These are phyloP conservation scores for Neolamprologus falcicula DNA, from an alignment of 2,113 vertebrate species.

Conservation along the genomic window DNA sequence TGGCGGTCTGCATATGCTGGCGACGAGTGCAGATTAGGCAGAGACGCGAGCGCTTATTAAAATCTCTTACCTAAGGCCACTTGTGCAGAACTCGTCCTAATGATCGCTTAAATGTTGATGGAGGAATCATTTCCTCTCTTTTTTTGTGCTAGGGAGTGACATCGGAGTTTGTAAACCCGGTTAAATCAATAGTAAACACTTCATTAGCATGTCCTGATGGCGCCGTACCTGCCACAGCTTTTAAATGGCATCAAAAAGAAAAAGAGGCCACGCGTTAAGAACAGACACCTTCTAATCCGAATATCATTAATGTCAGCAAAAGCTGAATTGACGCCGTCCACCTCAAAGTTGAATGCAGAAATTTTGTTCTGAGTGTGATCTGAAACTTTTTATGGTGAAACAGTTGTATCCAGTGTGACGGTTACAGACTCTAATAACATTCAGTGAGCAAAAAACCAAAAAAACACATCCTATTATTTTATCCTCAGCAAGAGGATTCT, in stretches of 20 bases:
- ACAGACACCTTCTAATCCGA: neutral
- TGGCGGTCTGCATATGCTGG: constrained; percentile 88
- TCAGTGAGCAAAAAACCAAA: neutral
- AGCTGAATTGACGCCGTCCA: neutral
- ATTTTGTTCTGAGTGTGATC: neutral
- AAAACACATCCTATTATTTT: constrained; percentile 37
- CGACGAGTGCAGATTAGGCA: constrained; percentile 86
- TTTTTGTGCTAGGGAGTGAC: constrained; percentile 82
- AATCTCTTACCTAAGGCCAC: constrained; percentile 92
- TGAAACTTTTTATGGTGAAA: neutral
- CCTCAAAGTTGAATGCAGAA: neutral
- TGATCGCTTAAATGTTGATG: constrained; percentile 93
- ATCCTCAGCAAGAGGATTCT: constrained; percentile 20
- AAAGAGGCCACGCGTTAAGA: neutral
- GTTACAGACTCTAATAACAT: neutral
- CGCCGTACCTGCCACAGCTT: neutral
- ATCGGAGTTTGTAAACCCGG: constrained; percentile 82
- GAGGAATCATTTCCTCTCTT: constrained; percentile 86
- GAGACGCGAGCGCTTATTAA: constrained; percentile 82
- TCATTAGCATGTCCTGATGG: constrained; percentile 72
- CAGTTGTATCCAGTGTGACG: neutral
- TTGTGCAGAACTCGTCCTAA: constrained; percentile 86
- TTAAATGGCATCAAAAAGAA: constrained; percentile 13
- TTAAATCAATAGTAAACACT: constrained; percentile 81
- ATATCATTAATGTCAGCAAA: neutral